Conservation (phyloP, 2,797 vertebrate genomes). For the Nothura maculosa region DNA sequence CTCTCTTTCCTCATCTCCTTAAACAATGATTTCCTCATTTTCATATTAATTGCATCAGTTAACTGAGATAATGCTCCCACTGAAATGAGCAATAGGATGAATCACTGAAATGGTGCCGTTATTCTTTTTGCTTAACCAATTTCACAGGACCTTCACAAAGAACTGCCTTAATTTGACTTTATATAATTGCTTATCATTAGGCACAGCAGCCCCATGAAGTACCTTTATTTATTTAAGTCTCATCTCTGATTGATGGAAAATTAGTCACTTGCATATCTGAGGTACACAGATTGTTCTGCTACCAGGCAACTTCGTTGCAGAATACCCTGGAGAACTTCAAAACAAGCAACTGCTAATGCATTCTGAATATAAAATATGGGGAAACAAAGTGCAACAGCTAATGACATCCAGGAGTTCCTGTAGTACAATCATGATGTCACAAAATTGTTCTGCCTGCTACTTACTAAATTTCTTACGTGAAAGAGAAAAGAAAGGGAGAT, state of each 20-base stretch:
- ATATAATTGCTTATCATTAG: slow-evolving; percentile 89
- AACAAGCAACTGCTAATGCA: slow-evolving; percentile 60
- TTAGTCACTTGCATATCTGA: slow-evolving; percentile 84
- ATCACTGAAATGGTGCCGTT: slow-evolving; percentile 83
- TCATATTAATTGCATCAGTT: slow-evolving; percentile 91
- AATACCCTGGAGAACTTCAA: slow-evolving; percentile 72
- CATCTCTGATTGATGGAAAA: slow-evolving; percentile 85
- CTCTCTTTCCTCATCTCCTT: slow-evolving; percentile 82
- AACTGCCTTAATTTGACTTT: slow-evolving; percentile 84
- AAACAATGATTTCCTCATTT: slow-evolving; percentile 89
- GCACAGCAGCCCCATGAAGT: slow-evolving; percentile 82
- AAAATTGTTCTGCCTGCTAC: slow-evolving; percentile 32
- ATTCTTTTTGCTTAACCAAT: slow-evolving; percentile 88
- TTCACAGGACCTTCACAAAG: slow-evolving; percentile 85
- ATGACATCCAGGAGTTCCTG: slow-evolving; percentile 68
- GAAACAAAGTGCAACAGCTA: slow-evolving; percentile 68
- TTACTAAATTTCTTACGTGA: slow-evolving; percentile 8
- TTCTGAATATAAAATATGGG: slow-evolving; percentile 69
- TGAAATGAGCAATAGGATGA: slow-evolving; percentile 85
- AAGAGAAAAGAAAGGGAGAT: slow-evolving; percentile 7
- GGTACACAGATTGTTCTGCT: slow-evolving; percentile 78
- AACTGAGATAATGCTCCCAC: slow-evolving; percentile 84
- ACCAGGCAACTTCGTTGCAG: slow-evolving; percentile 65
- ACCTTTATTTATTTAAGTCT: slow-evolving; percentile 87
- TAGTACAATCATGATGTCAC: slow-evolving; percentile 65